Evolutionary conservation across 2,113 vertebrate species (phyloP).

Genomic region (Pogonocichla stellata): DNA sequence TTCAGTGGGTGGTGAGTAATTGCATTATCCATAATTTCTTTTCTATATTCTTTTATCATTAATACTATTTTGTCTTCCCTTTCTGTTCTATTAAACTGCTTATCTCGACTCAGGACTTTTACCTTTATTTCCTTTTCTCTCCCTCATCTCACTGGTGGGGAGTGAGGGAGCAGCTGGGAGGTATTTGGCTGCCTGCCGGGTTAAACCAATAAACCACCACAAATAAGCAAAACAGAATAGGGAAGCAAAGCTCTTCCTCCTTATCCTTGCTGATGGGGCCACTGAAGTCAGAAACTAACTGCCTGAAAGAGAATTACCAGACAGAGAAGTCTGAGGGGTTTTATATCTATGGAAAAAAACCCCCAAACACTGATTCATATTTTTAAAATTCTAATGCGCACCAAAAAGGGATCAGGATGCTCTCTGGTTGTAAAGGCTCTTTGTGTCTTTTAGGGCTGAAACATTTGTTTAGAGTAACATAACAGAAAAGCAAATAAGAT

Average conservation of each 20-base stretch:
- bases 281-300: not conserved
- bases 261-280: not conserved
- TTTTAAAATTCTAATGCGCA: not conserved
- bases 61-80: not conserved
- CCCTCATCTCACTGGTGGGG: not conserved
- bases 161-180: not conserved
- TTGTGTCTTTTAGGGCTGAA: not conserved
- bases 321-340: not conserved
- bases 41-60: not conserved
- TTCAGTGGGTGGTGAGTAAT: not conserved
- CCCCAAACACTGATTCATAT: not conserved
- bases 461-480: not conserved
- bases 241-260: not conserved
- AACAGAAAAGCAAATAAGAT: conserved; percentile 1
- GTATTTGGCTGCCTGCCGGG: not conserved
- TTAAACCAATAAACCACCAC: not conserved
- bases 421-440: not conserved
- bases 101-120: not conserved
- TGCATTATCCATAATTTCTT: not conserved
- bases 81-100: not conserved
- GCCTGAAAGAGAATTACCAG: not conserved
- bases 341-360: not conserved
- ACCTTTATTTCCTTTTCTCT: not conserved
- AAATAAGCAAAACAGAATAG: not conserved
- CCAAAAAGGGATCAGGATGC: not conserved